These are phyloP conservation scores for Carcinoscorpius rotundicauda DNA, from an alignment of 1,140 invertebrate species.

Conservation along the genomic window DNA sequence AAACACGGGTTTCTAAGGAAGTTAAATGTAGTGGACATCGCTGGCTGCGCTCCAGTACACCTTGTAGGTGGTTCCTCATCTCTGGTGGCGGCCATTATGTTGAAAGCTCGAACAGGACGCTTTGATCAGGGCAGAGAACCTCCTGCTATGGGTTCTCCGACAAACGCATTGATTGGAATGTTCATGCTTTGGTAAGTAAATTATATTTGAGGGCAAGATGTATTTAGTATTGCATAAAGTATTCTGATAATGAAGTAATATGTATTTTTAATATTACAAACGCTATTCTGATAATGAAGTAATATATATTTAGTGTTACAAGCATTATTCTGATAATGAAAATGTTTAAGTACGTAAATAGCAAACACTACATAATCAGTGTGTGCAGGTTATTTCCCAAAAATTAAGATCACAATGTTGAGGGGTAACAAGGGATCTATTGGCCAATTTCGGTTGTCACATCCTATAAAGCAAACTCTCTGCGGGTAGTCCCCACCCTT, in stretches of 20 bases:
- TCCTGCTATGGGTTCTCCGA: slow-evolving; percentile 72
- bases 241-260: background rate
- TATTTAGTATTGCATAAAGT: slow-evolving; percentile 1
- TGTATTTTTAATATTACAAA: background rate
- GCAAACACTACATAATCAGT: no score
- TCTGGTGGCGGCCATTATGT: slow-evolving; percentile 73
- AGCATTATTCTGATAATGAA: no score
- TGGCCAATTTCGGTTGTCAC: no score
- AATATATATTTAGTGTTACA: no score
- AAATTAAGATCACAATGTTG: no score
- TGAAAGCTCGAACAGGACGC: slow-evolving; percentile 71
- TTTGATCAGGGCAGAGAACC: slow-evolving; percentile 60
- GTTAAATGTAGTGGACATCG: slow-evolving; percentile 71
- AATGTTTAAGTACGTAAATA: no score
- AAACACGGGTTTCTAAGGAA: slow-evolving; percentile 67
- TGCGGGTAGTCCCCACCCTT: no score
- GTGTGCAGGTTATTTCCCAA: no score
- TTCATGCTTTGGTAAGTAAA: slow-evolving; percentile 65
- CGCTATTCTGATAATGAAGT: background rate
- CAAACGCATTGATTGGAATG: slow-evolving; percentile 78
- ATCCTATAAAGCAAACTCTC: no score
- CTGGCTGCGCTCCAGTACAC: slow-evolving; percentile 61
- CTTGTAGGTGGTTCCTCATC: slow-evolving; percentile 63
- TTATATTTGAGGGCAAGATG: background rate
- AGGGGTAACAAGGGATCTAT: no score